A percentile compares a stretch with the other conserved stretches of the same genome.
These are phyloP conservation scores for Trichonephila clavata DNA, from an alignment of 1,140 invertebrate genomes.

Conservation along the genomic window DNA sequence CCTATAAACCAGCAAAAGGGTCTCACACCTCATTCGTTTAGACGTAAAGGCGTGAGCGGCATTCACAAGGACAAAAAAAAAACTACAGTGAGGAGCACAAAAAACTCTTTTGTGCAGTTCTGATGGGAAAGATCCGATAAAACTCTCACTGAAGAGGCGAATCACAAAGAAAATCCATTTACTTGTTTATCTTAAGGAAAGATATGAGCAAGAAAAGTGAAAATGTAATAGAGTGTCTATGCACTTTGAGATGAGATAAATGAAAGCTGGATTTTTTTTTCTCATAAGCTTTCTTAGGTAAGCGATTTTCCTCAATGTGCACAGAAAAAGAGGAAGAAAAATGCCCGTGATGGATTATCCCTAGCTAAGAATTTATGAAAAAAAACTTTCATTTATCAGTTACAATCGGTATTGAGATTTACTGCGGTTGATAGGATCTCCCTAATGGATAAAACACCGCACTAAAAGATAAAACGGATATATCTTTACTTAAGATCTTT, in stretches of 20 bases:
- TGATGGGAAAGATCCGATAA: slow-evolving; percentile 67
- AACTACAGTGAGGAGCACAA: slow-evolving; percentile 11
- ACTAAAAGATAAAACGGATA: too few species aligned
- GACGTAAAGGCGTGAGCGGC: slow-evolving; percentile 32
- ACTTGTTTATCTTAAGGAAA: slow-evolving; percentile 74
- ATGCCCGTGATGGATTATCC: slow-evolving; percentile 31
- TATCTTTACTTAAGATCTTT: too few species aligned
- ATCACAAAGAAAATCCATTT: slow-evolving; percentile 74
- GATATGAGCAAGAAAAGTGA: slow-evolving; percentile 43
- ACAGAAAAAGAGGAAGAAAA: not conserved
- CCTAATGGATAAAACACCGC: too few species aligned
- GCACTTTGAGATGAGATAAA: slow-evolving; percentile 53
- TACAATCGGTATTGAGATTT: slow-evolving; percentile 14
- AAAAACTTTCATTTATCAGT: not conserved
- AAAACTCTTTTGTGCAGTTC: slow-evolving; percentile 63
- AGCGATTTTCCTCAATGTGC: slow-evolving; percentile 18
- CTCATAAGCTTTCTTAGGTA: not conserved
- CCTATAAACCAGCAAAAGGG: slow-evolving; percentile 41
- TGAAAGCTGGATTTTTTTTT: not conserved
- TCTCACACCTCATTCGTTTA: slow-evolving; percentile 43
- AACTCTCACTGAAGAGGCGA: slow-evolving; percentile 48
- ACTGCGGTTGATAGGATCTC: not conserved
- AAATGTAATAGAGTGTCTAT: slow-evolving; percentile 57
- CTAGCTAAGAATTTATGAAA: slow-evolving; percentile 44
- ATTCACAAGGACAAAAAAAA: slow-evolving; percentile 29